These are phyloP conservation scores for Alethe diademata DNA, from an alignment of 2,113 vertebrate genomes.

Conservation along the genomic window DNA sequence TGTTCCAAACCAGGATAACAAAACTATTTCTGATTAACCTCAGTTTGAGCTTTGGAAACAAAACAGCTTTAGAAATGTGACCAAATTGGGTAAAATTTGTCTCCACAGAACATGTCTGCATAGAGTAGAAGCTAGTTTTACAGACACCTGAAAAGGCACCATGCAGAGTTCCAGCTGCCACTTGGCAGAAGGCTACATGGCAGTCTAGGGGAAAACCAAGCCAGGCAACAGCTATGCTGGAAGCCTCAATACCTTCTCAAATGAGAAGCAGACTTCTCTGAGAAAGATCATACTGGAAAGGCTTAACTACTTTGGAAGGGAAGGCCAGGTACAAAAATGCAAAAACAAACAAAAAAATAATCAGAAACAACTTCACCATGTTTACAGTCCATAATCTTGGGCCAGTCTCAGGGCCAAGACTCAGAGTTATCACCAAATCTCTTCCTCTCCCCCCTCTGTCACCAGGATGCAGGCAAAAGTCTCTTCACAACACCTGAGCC, in stretches of 20 bases:
- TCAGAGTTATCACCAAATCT: not conserved
- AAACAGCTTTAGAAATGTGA: not conserved
- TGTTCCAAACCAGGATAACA: not conserved
- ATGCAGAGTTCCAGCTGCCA: not conserved
- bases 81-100: not conserved
- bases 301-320: not conserved
- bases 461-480: not conserved
- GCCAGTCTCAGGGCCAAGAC: not conserved
- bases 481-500: not conserved
- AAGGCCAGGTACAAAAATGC: not conserved
- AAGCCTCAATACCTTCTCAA: not conserved
- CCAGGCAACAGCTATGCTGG: fast-evolving
- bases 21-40: not conserved
- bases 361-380: not conserved
- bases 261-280: not conserved
- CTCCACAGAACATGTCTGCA: not conserved
- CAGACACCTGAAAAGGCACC: not conserved
- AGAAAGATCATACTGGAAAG: not conserved
- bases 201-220: not conserved
- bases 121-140: not conserved
- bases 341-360: not conserved
- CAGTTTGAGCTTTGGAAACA: not conserved
- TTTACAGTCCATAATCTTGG: not conserved
- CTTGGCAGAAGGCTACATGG: not conserved
- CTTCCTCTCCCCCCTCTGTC: not conserved